phyloP scores from a whole-genome alignment of 2,113 vertebrate species.

The Trematocara unimaculatum region DNA sequence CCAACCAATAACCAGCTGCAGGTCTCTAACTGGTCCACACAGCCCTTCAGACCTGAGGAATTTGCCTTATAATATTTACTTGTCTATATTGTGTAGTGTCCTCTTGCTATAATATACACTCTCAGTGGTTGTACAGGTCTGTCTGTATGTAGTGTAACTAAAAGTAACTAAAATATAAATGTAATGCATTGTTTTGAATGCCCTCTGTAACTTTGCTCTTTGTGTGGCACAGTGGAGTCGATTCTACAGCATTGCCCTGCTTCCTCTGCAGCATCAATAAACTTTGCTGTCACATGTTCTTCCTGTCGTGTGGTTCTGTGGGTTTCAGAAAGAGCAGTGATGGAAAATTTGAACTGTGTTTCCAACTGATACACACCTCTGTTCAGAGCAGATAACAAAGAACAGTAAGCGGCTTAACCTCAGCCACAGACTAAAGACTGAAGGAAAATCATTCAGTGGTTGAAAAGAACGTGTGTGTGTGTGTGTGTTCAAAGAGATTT shows the following conservation, averaged over 20 bases:
- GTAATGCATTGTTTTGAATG: fast-evolving
- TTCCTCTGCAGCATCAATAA: too few species aligned
- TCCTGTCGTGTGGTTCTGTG: too few species aligned
- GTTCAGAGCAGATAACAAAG: too few species aligned
- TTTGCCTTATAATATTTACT: fast-evolving
- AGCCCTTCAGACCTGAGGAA: not conserved
- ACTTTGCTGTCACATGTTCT: too few species aligned
- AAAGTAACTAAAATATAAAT: not conserved
- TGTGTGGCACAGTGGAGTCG: fast-evolving
- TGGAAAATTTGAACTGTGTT: fast-evolving
- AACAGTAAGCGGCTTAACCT: fast-evolving
- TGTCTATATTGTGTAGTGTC: fast-evolving
- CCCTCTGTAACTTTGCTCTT: not conserved
- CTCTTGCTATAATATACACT: fast-evolving
- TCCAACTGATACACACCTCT: too few species aligned
- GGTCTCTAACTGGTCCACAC: not conserved
- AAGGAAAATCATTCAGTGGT: fast-evolving
- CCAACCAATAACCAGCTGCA: fast-evolving
- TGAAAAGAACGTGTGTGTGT: too few species aligned
- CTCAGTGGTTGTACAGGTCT: not conserved
- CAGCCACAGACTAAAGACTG: too few species aligned
- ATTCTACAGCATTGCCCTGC: fast-evolving
- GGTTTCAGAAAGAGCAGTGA: fast-evolving
- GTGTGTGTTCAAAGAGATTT: too few species aligned
- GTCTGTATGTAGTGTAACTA: not conserved